A percentile compares a stretch with the other conserved stretches of the same genome.
phyloP scores from a whole-genome alignment of 1,140 invertebrate species.

The Drosophila sulfurigaster region DNA sequence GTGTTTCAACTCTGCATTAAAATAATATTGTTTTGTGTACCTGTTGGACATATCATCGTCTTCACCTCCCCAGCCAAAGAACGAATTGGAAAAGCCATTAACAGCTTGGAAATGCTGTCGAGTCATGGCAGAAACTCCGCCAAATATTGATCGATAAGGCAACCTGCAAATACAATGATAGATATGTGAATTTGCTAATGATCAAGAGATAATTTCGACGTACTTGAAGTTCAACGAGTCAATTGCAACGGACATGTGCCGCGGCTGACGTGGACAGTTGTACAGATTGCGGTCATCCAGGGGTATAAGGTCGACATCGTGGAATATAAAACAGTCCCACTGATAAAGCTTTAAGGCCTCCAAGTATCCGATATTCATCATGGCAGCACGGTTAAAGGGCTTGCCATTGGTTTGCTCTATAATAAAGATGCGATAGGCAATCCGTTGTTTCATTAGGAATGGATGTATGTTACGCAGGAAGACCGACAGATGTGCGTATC shows the following conservation, averaged over 20 bases:
- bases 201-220: conserved; percentile 1
- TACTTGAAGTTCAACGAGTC: conserved; percentile 95
- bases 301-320: conserved; percentile 97
- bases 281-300: conserved; percentile 97
- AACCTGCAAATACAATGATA: conserved; percentile 87
- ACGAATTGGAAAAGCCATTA: conserved; percentile 96
- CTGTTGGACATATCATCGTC: conserved; percentile 96
- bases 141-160: conserved; percentile 95
- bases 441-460: conserved; percentile 94
- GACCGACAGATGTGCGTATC: conserved; percentile 92
- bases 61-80: conserved; percentile 97
- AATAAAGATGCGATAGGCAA: conserved; percentile 97
- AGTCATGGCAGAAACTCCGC: conserved; percentile 94
- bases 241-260: conserved; percentile 97
- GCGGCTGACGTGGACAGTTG: conserved; percentile 94
- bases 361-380: conserved; percentile 97
- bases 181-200: not conserved
- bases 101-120: conserved; percentile 92
- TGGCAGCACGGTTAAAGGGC: conserved; percentile 95
- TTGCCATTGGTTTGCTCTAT: conserved; percentile 94
- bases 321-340: conserved; percentile 97
- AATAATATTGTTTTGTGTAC: not conserved
- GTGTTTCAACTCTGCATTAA: not conserved
- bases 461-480: conserved; percentile 96
- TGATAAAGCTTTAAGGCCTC: conserved; percentile 92